A percentile compares a stretch with the other conserved stretches of the same genome.
Evolutionary conservation across 1,140 invertebrate genomes (phyloP).

Genomic region (Brachionus rubens): DNA sequence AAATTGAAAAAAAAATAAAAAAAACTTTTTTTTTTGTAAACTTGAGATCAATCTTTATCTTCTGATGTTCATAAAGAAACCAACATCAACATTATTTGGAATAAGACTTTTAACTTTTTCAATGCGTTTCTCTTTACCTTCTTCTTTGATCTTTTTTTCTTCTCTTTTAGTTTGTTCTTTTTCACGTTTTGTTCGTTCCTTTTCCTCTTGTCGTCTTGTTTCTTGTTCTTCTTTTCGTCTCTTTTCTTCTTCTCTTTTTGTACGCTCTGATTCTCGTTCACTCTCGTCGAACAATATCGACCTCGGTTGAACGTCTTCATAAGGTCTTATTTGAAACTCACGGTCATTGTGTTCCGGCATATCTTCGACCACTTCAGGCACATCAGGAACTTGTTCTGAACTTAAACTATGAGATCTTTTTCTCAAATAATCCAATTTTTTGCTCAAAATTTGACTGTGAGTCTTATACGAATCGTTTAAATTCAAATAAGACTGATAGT

Average conservation of each 20-base stretch:
- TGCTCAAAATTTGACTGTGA: background rate
- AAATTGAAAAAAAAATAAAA: background rate
- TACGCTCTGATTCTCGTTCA: no score
- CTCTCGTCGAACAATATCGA: no score
- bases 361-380: background rate
- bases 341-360: background rate
- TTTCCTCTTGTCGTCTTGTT: background rate
- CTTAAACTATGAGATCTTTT: background rate
- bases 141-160: background rate
- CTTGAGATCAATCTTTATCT: background rate
- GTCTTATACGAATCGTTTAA: background rate
- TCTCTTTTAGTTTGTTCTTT: background rate
- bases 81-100: constrained; percentile 8
- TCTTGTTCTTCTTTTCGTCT: background rate
- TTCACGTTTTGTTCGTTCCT: background rate
- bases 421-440: background rate
- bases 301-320: no score
- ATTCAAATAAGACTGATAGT: background rate
- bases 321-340: background rate
- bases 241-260: no score
- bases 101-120: background rate
- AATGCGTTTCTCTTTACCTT: background rate
- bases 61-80: constrained; percentile 26
- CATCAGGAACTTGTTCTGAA: background rate
- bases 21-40: no score